phyloP scores from a whole-genome alignment of 2,888 invertebrate species.

The Ectemnius continuus region DNA sequence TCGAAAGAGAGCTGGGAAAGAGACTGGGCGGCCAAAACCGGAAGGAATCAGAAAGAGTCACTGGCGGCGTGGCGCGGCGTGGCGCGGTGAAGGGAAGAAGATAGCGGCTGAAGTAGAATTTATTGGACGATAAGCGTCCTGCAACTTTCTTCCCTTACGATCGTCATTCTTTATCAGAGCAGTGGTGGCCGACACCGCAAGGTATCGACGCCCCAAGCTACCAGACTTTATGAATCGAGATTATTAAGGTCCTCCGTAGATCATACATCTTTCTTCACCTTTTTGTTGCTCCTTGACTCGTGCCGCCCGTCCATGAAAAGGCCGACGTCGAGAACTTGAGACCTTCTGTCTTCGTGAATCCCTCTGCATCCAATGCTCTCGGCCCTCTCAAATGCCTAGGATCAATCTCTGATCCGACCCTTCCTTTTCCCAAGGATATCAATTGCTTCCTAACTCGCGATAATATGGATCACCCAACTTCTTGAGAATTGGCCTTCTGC shows the following conservation, averaged over 20 bases:
- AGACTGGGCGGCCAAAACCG: slow-evolving; percentile 22
- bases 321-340: slow-evolving; percentile 33
- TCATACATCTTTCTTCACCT: slow-evolving; percentile 56
- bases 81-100: not conserved
- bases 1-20: slow-evolving; percentile 36
- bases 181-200: slow-evolving; percentile 56
- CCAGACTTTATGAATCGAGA: slow-evolving; percentile 64
- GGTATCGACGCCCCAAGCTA: slow-evolving; percentile 57
- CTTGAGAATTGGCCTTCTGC: too few relatives aligned
- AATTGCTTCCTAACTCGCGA: too few relatives aligned
- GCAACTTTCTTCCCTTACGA: slow-evolving; percentile 69
- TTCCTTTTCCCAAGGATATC: not conserved
- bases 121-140: slow-evolving; percentile 72
- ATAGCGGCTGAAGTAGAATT: slow-evolving; percentile 69
- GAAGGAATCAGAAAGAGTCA: slow-evolving; percentile 9
- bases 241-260: slow-evolving; percentile 60
- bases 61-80: not conserved
- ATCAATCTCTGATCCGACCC: slow-evolving; percentile 7
- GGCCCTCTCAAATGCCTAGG: slow-evolving; percentile 20
- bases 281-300: slow-evolving; percentile 22
- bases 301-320: slow-evolving; percentile 47
- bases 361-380: slow-evolving; percentile 11
- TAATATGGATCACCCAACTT: too few relatives aligned
- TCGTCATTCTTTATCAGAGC: slow-evolving; percentile 71
- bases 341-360: slow-evolving; percentile 42